phyloP scores from a whole-genome alignment of 2,113 vertebrate species.

The zebrafish (Danio rerio) region GRCz12tu NC_133190.1:38216501-38217000 shows the following conservation, averaged over 20 bases:
- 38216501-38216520: constrained; percentile 11
- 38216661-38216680: constrained; percentile 87
- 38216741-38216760: constrained; percentile 80
- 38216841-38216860: constrained; percentile 75
- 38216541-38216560: background rate
- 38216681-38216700: constrained; percentile 89
- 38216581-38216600: constrained; percentile 93
- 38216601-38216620: constrained; percentile 79
- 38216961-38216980: constrained; percentile 5
- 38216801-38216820: constrained; percentile 81
- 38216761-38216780: constrained; percentile 77
- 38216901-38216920: constrained; percentile 82
- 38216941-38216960: constrained; percentile 77
- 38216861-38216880: constrained; percentile 72
- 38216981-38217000: background rate
- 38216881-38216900: constrained; percentile 75
- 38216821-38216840: constrained; percentile 84
- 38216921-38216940: constrained; percentile 83
- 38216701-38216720: constrained; percentile 85
- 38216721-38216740: constrained; percentile 90
- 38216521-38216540: constrained; percentile 1
- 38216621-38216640: constrained; percentile 84
- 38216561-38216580: background rate
- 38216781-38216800: constrained; percentile 83
- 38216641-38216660: constrained; percentile 92